Conservation (phyloP, 2,888 invertebrate genomes). For the Thalpophila matura region DNA sequence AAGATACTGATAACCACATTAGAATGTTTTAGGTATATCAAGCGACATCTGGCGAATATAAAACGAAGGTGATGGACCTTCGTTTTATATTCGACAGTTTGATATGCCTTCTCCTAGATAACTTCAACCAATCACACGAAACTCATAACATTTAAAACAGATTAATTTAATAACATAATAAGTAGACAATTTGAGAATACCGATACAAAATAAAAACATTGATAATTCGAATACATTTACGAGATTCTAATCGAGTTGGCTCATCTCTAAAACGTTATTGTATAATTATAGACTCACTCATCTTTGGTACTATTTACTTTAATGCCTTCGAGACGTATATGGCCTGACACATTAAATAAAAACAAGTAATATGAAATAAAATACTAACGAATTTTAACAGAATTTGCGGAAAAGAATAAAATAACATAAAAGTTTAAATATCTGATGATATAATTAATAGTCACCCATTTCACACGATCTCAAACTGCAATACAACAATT, state of each 20-base stretch:
- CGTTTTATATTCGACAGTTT: too few relatives aligned
- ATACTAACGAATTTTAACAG: neutral
- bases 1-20: too few relatives aligned
- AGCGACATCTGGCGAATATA: too few relatives aligned
- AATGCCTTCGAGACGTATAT: constrained; percentile 37
- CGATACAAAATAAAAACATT: neutral
- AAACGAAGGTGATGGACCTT: too few relatives aligned
- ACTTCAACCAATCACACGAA: neutral
- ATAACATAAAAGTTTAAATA: constrained; percentile 19
- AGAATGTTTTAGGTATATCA: too few relatives aligned
- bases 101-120: neutral
- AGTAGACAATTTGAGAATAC: constrained; percentile 13
- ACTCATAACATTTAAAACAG: neutral
- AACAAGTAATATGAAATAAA: constrained; percentile 11
- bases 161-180: too few relatives aligned
- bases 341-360: constrained; percentile 18
- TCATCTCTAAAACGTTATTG: constrained; percentile 5
- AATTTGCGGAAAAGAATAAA: constrained; percentile 12
- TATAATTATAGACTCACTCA: constrained; percentile 46
- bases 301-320: constrained; percentile 57
- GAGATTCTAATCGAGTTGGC: constrained; percentile 17
- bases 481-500: constrained; percentile 28
- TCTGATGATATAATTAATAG: constrained; percentile 5
- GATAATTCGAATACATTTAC: constrained; percentile 6
- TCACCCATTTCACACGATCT: constrained; percentile 1